These are phyloP conservation scores for Ectropis grisescens DNA, from an alignment of 1,140 invertebrate genomes.

Conservation along the genomic window DNA sequence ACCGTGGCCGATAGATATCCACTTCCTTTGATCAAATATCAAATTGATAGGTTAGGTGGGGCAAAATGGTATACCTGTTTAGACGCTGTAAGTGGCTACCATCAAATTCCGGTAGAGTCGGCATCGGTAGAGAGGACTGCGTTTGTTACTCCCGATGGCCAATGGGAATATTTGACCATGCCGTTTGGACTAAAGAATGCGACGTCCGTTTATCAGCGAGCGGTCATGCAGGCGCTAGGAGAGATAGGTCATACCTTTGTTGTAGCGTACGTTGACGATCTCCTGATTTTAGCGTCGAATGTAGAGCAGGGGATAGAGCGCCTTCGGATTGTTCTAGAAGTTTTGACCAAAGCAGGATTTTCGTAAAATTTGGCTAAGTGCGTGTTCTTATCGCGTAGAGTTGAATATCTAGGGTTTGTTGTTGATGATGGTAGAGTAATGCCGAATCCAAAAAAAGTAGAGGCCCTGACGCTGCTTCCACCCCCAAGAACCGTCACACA, in stretches of 20 bases:
- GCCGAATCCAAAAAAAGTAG: slow-evolving; percentile 23
- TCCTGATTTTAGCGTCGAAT: slow-evolving; percentile 2
- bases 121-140: slow-evolving; percentile 57
- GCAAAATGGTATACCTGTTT: slow-evolving; percentile 5
- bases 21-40: slow-evolving; percentile 10
- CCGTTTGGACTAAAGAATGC: slow-evolving; percentile 20
- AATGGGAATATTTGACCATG: slow-evolving; percentile 15
- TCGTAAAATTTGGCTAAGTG: slow-evolving; percentile 23
- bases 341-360: slow-evolving; percentile 17
- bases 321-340: slow-evolving; percentile 10
- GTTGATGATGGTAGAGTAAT: slow-evolving; percentile 16
- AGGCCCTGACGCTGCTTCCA: slow-evolving; percentile 19
- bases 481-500: slow-evolving; percentile 24
- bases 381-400: slow-evolving; percentile 21
- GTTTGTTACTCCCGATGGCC: slow-evolving; percentile 38
- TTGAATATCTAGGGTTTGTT: slow-evolving; percentile 26
- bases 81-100: slow-evolving; percentile 24
- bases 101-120: slow-evolving; percentile 40
- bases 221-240: slow-evolving; percentile 18
- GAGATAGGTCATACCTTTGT: slow-evolving; percentile 1
- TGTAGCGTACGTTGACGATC: slow-evolving; percentile 11
- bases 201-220: slow-evolving; percentile 11
- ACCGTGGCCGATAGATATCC: slow-evolving; percentile 12
- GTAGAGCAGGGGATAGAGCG: neutral
- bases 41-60: slow-evolving; percentile 10